Percentiles rank a stretch among this genome's conserved stretches.
Conservation (phyloP, 1,140 invertebrate species). For the Solen grandis region DNA sequence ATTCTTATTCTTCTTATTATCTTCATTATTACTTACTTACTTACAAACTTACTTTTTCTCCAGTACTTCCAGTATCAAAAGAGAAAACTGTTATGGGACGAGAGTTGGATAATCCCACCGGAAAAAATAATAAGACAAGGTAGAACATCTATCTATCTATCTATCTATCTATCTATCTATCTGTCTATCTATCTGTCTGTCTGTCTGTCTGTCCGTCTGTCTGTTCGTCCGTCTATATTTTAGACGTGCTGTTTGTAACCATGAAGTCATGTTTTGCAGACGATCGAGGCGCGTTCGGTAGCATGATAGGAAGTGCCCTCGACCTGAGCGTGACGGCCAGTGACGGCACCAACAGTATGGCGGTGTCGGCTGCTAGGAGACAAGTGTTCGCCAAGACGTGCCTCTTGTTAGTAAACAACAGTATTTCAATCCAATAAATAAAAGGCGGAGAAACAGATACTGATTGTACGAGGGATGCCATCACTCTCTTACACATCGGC, state of each 20-base stretch:
- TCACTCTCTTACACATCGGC: too few species aligned
- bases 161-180: neutral
- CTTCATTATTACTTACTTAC: neutral
- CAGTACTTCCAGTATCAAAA: conserved; percentile 69
- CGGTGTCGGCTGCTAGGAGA: conserved; percentile 57
- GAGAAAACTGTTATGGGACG: conserved; percentile 70
- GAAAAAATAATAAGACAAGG: conserved; percentile 53
- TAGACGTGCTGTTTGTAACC: neutral
- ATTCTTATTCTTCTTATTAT: neutral
- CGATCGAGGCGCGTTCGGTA: conserved; percentile 59
- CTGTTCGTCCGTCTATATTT: neutral
- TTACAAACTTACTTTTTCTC: conserved; percentile 12
- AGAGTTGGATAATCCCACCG: conserved; percentile 72
- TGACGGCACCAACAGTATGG: conserved; percentile 52
- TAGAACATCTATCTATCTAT: neutral
- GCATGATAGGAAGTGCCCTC: conserved; percentile 31
- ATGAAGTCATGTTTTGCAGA: neutral
- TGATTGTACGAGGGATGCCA: too few species aligned
- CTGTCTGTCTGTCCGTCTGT: neutral
- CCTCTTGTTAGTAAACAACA: neutral
- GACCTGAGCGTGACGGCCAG: conserved; percentile 22
- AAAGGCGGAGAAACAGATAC: too few species aligned
- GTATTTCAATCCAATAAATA: too few species aligned
- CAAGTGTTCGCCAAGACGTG: conserved; percentile 69
- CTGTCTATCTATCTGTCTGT: neutral